Evolutionary conservation across 1,140 invertebrate species (phyloP), one percentile per base, ranked within the genome.

Genomic region (Calephelis nemesis): DNA sequence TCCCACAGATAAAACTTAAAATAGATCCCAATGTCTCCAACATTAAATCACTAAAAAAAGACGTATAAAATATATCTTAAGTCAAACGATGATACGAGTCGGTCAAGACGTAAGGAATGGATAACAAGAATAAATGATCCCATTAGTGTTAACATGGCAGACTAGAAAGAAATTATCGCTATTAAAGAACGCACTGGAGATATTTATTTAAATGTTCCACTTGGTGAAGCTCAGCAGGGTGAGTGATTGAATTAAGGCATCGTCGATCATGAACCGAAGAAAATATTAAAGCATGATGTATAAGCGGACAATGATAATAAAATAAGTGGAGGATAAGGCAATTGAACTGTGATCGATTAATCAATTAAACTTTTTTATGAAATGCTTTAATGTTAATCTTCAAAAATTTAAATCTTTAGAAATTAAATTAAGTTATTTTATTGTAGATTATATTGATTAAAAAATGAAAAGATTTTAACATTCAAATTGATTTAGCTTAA

Each of bases 131-230:
- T 60, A 60, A 60, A 60, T 60, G 54, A 60, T 60, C 54, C 54
- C 54, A 60, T 65, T 65, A 68, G 60, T 69, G 68, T 72, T 75
- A 72, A 75, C 60, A 74, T 72, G 63, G 68, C 65, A 68, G 65
- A 68, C 54, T 64, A 65, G 50, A 62, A 69, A 69, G 67, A 69
- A 70, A 84, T 85, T 87, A 86, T 85, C 80, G 78, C 83, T 72
- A 81, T 86, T 82, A 84, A 77, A 74, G 73, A 67, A 58, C 67
- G 67, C 63, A 67, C 65, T 69, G 72, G 49, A 73, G 73, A 71
- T 85, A 80, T 84, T 80, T 83, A 82, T 83, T 83, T 76, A 81
- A 82, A 82, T 77, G 71, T 80, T 73, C 67, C 70, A 64, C 71
- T 71, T 70, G 68, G 75, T 73, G 69, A 69, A 70, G 72, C 79